Base-by-base conservation (phyloP, 2,888 invertebrate species). In the Camponotus fellah region DNA sequence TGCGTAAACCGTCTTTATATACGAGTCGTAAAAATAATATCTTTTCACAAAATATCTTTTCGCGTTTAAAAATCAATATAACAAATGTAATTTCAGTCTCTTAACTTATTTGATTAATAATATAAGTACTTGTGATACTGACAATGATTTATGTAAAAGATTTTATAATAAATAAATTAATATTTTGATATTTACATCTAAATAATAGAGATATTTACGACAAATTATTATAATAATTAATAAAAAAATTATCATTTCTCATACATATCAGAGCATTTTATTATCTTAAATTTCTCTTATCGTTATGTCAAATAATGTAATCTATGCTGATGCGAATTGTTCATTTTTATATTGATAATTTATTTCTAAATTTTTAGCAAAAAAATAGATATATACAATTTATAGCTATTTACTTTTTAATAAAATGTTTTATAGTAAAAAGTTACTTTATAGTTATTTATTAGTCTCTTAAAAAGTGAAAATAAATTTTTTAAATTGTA, bases 1-100 rank as follows among this genome's bases (percentile, higher is more conserved):
- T 80, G 60, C 58, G 65, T 66, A 82, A 53, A 53, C 49, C 66
- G 34, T 6, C 46, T 26, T 64, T 62, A 46, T 62, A 46, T 46
- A 58, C 34, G 21, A 26, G 32, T 71, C 17, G 34, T 37, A 49
- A 80, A 71, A 69, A 46, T 3, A 43, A 10, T n/a, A 21, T 34
- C 32, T 65, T 56, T 53, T 26, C 6, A 68, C 34, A 58, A 43
- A 79, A 53, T 3, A 9, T 65, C 14, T 34, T 37, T 64, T 1
- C 17, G 10, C 21, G 5, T 58, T 58, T 58, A 26, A 58, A 58
- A 10, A 56, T 10, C 4, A 56, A 58, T 56, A 58, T 56, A 4
- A 5, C 10, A 58, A 46, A 46, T 21, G 21, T 21, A 58, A 58
- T 26, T 10, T 58, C 1, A 12, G 21, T 58, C 3, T 21, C 21